Evolutionary conservation across 2,888 invertebrate species (phyloP).

Genomic region (Eucera pruinosa): DNA sequence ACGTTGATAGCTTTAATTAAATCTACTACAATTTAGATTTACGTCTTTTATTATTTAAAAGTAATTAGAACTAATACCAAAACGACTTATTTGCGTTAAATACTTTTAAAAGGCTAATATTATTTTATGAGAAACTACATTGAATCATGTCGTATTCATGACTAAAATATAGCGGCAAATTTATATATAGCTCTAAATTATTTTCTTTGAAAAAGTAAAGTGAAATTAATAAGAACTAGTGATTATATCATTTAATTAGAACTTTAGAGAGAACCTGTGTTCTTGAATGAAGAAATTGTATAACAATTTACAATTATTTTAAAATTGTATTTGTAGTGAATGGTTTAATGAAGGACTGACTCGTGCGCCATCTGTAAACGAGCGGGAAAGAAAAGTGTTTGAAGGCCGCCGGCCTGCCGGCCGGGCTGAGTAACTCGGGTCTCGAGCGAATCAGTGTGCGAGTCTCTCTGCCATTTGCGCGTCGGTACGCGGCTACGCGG

Average conservation of each 20-base stretch:
- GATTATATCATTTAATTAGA: not conserved
- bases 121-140: constrained; percentile 18
- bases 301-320: constrained; percentile 4
- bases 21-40: not conserved
- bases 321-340: constrained; percentile 26
- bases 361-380: constrained; percentile 79
- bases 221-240: not conserved
- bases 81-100: not conserved
- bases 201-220: not conserved
- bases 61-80: not conserved
- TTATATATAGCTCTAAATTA: constrained; percentile 11
- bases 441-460: constrained; percentile 73
- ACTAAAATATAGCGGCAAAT: constrained; percentile 37
- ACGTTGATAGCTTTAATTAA: constrained; percentile 29
- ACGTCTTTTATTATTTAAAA: not conserved
- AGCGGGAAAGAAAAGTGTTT: constrained; percentile 83
- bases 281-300: not conserved
- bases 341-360: constrained; percentile 27
- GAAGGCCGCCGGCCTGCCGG: constrained; percentile 80
- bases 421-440: constrained; percentile 72
- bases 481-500: constrained; percentile 69
- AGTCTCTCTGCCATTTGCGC: constrained; percentile 75
- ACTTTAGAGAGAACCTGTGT: not conserved
- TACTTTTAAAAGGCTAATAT: not conserved
- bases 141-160: constrained; percentile 28